phyloP scores from a whole-genome alignment of 2,797 vertebrate genomes.

The Aythya fuligula region DNA sequence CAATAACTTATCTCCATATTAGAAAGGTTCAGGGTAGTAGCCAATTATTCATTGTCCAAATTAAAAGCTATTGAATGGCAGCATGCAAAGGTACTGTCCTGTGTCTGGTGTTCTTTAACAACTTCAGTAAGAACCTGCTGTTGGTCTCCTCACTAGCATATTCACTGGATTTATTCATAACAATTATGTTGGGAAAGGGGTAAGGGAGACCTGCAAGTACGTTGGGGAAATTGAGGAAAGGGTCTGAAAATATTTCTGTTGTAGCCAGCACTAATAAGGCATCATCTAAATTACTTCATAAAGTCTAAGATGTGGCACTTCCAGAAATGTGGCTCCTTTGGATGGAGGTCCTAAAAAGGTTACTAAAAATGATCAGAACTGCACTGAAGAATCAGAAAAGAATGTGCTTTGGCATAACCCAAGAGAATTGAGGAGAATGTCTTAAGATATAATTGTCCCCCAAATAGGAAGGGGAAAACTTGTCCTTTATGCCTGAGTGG shows the following conservation, averaged over 20 bases:
- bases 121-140: background rate
- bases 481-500: background rate
- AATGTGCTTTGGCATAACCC: background rate
- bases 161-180: background rate
- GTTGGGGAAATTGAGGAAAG: background rate
- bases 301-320: background rate
- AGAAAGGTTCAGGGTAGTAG: background rate
- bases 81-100: background rate
- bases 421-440: background rate
- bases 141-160: background rate
- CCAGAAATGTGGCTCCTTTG: background rate
- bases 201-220: background rate
- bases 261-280: background rate
- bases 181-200: background rate
- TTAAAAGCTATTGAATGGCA: background rate
- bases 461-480: background rate
- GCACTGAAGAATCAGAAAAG: background rate
- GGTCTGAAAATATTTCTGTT: background rate
- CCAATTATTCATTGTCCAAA: background rate
- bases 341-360: background rate
- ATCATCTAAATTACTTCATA: background rate
- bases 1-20: background rate
- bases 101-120: background rate
- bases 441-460: background rate
- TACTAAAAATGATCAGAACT: background rate